These are phyloP conservation scores for Rhodinocichla rosea DNA, from an alignment of 2,113 vertebrate species.

Conservation along the genomic window DNA sequence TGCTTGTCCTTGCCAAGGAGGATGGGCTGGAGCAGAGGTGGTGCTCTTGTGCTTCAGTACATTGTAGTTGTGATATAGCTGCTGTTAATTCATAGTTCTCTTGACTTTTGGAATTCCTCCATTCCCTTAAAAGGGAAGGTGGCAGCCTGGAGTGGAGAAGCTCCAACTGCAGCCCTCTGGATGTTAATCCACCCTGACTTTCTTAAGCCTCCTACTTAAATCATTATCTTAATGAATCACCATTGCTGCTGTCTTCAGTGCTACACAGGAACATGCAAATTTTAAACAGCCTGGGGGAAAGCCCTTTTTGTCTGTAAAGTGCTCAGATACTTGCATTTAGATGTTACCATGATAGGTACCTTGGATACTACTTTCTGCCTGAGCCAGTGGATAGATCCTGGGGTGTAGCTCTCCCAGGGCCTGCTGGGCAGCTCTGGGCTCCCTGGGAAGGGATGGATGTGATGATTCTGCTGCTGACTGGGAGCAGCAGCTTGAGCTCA, in stretches of 20 bases:
- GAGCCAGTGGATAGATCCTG: not conserved
- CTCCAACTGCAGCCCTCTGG: slow-evolving; percentile 22
- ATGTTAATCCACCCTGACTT: slow-evolving; percentile 51
- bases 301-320: slow-evolving; percentile 43
- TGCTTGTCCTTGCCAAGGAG: not conserved
- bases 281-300: slow-evolving; percentile 39
- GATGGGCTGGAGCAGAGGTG: not conserved
- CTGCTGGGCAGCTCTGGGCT: not conserved
- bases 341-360: slow-evolving; percentile 41
- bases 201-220: slow-evolving; percentile 63
- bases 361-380: not conserved
- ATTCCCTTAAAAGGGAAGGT: slow-evolving; percentile 17
- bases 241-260: slow-evolving; percentile 47
- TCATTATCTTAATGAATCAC: slow-evolving; percentile 68
- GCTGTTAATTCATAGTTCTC: not conserved
- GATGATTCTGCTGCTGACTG: not conserved
- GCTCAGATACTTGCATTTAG: slow-evolving; percentile 48
- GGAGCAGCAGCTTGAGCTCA: not conserved
- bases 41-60: not conserved
- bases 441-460: not conserved
- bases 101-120: slow-evolving; percentile 1
- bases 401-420: not conserved
- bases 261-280: slow-evolving; percentile 54
- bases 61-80: not conserved
- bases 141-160: slow-evolving; percentile 2